phyloP scores from a whole-genome alignment of 2,113 vertebrate genomes.

The Austrofundulus limnaeus region DNA sequence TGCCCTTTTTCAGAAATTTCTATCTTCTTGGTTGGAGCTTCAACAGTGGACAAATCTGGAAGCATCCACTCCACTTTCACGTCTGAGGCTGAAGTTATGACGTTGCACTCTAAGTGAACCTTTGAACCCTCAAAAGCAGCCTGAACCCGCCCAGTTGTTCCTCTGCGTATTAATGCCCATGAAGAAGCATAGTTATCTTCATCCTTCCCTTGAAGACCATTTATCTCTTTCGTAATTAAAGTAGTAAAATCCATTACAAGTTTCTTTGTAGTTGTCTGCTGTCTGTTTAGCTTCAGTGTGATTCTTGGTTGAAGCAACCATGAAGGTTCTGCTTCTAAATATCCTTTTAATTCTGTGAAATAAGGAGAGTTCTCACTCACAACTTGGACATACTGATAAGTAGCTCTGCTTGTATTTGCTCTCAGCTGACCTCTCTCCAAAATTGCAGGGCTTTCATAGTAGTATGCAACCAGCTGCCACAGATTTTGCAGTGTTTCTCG shows the following conservation, averaged over 20 bases:
- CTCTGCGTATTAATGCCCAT: slow-evolving; percentile 77
- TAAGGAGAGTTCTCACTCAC: slow-evolving; percentile 78
- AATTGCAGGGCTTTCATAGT: slow-evolving; percentile 80
- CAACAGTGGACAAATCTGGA: slow-evolving; percentile 74
- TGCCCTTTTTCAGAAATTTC: slow-evolving; percentile 63
- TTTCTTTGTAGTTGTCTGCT: slow-evolving; percentile 79
- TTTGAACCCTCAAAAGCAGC: slow-evolving; percentile 71
- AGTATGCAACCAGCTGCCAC: slow-evolving; percentile 82
- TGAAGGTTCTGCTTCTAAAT: slow-evolving; percentile 75
- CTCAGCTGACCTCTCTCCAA: slow-evolving; percentile 73
- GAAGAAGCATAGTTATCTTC: slow-evolving; percentile 40
- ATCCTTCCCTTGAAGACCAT: slow-evolving; percentile 30
- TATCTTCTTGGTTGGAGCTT: slow-evolving; percentile 56
- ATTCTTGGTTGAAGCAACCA: slow-evolving; percentile 82
- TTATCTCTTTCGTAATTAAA: slow-evolving; percentile 66
- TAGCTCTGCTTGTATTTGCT: slow-evolving; percentile 65
- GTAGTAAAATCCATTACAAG: slow-evolving; percentile 80
- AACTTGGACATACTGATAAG: slow-evolving; percentile 77
- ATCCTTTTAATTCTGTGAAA: slow-evolving; percentile 82
- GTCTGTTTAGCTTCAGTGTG: slow-evolving; percentile 77
- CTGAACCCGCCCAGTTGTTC: slow-evolving; percentile 56
- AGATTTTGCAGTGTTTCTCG: slow-evolving; percentile 79
- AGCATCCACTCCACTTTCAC: slow-evolving; percentile 78
- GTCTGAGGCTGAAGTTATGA: slow-evolving; percentile 63
- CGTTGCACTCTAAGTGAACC: slow-evolving; percentile 67